Evolutionary conservation across 2,797 vertebrate species (phyloP).

Genomic region (Clarias platycephalus): DNA sequence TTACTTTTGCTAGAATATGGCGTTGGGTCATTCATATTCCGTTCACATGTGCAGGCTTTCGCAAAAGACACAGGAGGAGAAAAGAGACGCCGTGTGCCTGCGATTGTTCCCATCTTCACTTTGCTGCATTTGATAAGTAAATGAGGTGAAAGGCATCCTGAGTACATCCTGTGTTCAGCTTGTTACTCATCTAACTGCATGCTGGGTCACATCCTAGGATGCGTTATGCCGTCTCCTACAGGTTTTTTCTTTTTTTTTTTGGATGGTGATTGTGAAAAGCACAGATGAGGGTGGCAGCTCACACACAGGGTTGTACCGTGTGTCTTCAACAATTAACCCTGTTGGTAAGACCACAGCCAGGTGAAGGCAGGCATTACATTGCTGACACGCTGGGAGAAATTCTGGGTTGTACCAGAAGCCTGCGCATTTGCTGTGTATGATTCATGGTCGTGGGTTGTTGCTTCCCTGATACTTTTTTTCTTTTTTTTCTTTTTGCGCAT

Average conservation of each 20-base stretch:
- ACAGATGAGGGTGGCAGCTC: constrained; percentile 44
- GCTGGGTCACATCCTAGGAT: constrained; percentile 35
- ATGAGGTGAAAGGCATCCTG: constrained; percentile 40
- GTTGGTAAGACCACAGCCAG: constrained; percentile 24
- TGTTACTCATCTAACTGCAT: constrained; percentile 42
- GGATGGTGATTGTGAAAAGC: constrained; percentile 22
- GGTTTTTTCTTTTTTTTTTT: background rate
- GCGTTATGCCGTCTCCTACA: constrained; percentile 34
- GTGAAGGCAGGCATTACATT: constrained; percentile 33
- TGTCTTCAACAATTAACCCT: constrained; percentile 52
- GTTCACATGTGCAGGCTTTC: constrained; percentile 76
- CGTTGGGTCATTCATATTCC: constrained; percentile 82
- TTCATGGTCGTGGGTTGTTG: constrained; percentile 58
- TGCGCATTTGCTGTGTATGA: constrained; percentile 56
- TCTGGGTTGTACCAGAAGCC: constrained; percentile 43
- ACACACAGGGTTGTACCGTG: constrained; percentile 26
- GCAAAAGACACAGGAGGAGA: constrained; percentile 55
- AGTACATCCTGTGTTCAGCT: constrained; percentile 32
- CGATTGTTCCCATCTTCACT: constrained; percentile 44
- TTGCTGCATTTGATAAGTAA: constrained; percentile 48
- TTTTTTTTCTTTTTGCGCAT: constrained; percentile 32
- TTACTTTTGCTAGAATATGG: constrained; percentile 74
- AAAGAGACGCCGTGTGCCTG: constrained; percentile 45
- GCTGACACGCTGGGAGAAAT: constrained; percentile 36
- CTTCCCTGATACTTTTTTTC: constrained; percentile 42